Percentiles rank a stretch among this genome's conserved stretches.
These are phyloP conservation scores for Glaucomys volans DNA, from an alignment of 2,113 vertebrate genomes.

Conservation along the genomic window DNA sequence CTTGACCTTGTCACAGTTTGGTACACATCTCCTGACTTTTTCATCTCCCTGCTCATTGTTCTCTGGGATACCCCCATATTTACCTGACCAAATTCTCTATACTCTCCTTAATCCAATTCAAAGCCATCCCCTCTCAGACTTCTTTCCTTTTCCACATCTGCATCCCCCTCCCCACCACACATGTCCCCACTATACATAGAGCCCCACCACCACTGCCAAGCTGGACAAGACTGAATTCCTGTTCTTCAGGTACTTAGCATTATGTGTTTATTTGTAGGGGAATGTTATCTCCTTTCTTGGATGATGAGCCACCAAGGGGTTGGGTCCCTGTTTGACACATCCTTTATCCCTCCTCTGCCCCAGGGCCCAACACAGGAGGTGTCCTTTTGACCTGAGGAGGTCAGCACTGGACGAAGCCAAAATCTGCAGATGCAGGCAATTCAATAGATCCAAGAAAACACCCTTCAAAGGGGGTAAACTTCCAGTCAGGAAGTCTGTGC, in stretches of 20 bases:
- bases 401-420: background rate
- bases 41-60: background rate
- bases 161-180: background rate
- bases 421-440: background rate
- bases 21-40: background rate
- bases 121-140: background rate
- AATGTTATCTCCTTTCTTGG: background rate
- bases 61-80: background rate
- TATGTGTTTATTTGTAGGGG: background rate
- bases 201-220: background rate
- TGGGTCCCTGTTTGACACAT: background rate
- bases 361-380: background rate
- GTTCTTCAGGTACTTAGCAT: background rate
- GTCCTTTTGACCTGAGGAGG: background rate
- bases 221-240: background rate
- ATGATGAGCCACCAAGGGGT: background rate
- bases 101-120: background rate
- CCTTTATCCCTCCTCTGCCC: background rate
- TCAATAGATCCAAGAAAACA: background rate
- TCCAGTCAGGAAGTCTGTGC: background rate
- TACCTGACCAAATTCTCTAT: background rate
- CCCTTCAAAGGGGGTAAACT: background rate
- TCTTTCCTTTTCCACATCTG: background rate
- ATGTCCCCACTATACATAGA: background rate
- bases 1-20: background rate